Percentiles rank a stretch among this genome's conserved stretches.
phyloP scores from a whole-genome alignment of 2,113 vertebrate species.

The Irena cyanogastra region DNA sequence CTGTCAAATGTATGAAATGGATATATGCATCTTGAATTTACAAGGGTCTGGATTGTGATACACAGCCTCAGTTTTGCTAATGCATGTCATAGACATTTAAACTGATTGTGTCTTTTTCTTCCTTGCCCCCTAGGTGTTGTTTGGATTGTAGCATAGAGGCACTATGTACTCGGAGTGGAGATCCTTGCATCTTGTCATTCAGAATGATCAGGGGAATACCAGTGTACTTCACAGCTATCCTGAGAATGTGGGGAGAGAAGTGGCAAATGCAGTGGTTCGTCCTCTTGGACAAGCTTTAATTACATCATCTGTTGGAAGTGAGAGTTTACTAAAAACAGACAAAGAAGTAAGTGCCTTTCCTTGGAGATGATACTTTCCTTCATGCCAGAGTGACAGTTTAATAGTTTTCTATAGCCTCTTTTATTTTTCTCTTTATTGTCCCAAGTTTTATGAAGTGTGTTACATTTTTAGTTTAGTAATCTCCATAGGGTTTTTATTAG shows the following conservation, averaged over 20 bases:
- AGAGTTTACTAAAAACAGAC: constrained; percentile 93
- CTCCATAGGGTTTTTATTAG: neutral
- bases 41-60: neutral
- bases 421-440: neutral
- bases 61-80: neutral
- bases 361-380: neutral
- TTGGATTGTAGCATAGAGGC: constrained; percentile 70
- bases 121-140: constrained; percentile 60
- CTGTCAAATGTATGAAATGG: neutral
- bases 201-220: constrained; percentile 92
- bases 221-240: constrained; percentile 96
- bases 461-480: neutral
- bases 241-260: constrained; percentile 87
- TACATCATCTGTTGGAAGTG: constrained; percentile 77
- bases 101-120: neutral
- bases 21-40: neutral
- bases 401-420: neutral
- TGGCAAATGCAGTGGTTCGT: constrained; percentile 91
- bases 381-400: neutral
- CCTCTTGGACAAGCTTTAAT: constrained; percentile 87
- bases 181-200: constrained; percentile 92
- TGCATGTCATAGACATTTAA: neutral
- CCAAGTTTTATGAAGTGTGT: neutral
- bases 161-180: constrained; percentile 98
- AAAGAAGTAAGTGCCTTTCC: constrained; percentile 85